A percentile compares a stretch with the other conserved stretches of the same genome.
These are phyloP conservation scores for Ashinkailepas kermadecensis DNA, from an alignment of 2,888 invertebrate species.

Conservation along the genomic window DNA sequence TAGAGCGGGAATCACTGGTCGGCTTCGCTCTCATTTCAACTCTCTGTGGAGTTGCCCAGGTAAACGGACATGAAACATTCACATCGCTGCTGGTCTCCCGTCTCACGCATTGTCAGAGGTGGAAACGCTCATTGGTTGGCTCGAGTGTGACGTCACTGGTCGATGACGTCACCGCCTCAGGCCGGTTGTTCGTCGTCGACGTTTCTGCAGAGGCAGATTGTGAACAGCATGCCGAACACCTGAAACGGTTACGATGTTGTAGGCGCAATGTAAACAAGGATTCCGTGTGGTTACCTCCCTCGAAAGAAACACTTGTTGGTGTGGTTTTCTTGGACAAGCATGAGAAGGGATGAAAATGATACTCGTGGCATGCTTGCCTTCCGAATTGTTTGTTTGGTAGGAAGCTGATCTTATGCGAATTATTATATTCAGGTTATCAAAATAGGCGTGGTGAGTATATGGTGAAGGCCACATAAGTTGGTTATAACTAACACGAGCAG, in stretches of 20 bases:
- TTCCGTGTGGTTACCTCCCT: neutral
- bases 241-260: neutral
- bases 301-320: too few species aligned
- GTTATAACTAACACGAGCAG: too few species aligned
- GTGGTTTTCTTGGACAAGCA: too few species aligned
- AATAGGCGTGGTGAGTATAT: too few species aligned
- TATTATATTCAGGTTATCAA: too few species aligned
- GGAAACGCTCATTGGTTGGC: too few species aligned
- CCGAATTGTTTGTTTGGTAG: too few species aligned
- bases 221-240: slow-evolving; percentile 9
- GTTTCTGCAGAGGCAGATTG: slow-evolving; percentile 3
- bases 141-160: neutral
- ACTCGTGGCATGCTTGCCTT: too few species aligned
- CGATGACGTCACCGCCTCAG: neutral
- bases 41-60: neutral
- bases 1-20: neutral
- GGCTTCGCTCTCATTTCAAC: neutral
- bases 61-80: neutral
- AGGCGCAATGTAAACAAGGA: neutral
- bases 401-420: too few species aligned
- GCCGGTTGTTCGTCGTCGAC: neutral
- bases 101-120: too few species aligned
- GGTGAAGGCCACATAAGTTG: too few species aligned
- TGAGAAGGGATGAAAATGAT: too few species aligned
- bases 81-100: neutral